A percentile compares a stretch with the other conserved stretches of the same genome.
phyloP scores from a whole-genome alignment of 1,140 invertebrate genomes.

The Psilanteris sp. region DNA sequence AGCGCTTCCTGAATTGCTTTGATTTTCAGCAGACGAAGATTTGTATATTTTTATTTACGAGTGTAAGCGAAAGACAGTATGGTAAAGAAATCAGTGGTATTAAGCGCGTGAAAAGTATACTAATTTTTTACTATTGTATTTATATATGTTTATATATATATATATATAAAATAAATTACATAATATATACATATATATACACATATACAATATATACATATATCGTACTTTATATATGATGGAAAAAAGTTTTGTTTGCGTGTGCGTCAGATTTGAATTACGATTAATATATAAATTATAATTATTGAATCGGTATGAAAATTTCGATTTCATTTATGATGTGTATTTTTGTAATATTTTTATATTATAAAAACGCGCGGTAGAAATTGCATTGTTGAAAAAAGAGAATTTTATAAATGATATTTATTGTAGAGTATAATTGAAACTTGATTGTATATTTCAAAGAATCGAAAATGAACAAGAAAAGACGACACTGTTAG shows the following conservation, averaged over 20 bases:
- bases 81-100: conserved; percentile 26
- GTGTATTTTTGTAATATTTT: conserved; percentile 70
- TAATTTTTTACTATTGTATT: conserved; percentile 54
- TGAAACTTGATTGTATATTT: conserved; percentile 53
- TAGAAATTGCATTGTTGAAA: conserved; percentile 63
- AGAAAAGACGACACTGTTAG: conserved; percentile 6
- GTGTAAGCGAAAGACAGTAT: conserved; percentile 24
- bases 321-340: conserved; percentile 51
- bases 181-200: conserved; percentile 36
- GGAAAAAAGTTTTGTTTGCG: conserved; percentile 40
- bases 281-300: conserved; percentile 55
- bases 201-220: conserved; percentile 28
- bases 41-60: conserved; percentile 27
- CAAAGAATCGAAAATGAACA: conserved; percentile 11
- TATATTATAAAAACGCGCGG: conserved; percentile 67
- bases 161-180: not conserved
- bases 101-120: conserved; percentile 53
- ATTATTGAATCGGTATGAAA: conserved; percentile 51
- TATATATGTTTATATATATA: conserved; percentile 35
- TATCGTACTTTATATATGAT: conserved; percentile 39
- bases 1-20: conserved; percentile 31
- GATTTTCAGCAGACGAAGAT: conserved; percentile 13
- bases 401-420: conserved; percentile 65
- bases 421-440: conserved; percentile 62
- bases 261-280: conserved; percentile 57